phyloP scores from a whole-genome alignment of 2,888 invertebrate genomes.

The Abscondita cerata region DNA sequence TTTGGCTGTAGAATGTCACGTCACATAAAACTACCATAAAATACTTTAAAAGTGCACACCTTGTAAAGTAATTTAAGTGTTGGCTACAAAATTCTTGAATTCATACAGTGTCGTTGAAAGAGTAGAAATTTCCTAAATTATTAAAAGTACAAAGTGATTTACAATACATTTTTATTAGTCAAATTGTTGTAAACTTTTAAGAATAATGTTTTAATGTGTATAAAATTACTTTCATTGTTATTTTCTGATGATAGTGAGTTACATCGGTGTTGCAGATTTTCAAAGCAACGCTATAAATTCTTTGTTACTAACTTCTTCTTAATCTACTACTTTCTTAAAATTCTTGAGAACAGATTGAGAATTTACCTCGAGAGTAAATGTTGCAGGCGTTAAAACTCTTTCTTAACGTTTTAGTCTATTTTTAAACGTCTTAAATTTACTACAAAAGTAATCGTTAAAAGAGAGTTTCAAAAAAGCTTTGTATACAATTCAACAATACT shows the following conservation, averaged over 20 bases:
- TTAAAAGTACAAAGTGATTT: not conserved
- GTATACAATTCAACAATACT: not conserved
- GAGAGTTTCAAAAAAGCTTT: conserved; percentile 6
- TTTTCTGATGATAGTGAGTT: not conserved
- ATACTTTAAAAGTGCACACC: conserved; percentile 5
- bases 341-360: conserved; percentile 2
- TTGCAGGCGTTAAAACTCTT: conserved; percentile 1
- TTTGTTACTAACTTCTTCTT: not conserved
- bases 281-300: not conserved
- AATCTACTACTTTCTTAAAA: conserved; percentile 8
- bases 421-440: conserved; percentile 1
- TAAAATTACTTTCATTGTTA: not conserved
- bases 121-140: not conserved
- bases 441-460: not conserved
- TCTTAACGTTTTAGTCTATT: not conserved
- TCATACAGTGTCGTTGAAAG: not conserved
- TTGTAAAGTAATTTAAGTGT: not conserved
- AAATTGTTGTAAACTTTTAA: too few species aligned
- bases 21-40: not conserved
- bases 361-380: conserved; percentile 1
- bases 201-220: too few species aligned
- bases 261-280: not conserved
- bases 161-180: too few species aligned
- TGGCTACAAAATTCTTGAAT: not conserved
- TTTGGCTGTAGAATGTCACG: not conserved